Evolutionary conservation across 1,140 invertebrate genomes (phyloP).

Genomic region (Araneus ventricosus): DNA sequence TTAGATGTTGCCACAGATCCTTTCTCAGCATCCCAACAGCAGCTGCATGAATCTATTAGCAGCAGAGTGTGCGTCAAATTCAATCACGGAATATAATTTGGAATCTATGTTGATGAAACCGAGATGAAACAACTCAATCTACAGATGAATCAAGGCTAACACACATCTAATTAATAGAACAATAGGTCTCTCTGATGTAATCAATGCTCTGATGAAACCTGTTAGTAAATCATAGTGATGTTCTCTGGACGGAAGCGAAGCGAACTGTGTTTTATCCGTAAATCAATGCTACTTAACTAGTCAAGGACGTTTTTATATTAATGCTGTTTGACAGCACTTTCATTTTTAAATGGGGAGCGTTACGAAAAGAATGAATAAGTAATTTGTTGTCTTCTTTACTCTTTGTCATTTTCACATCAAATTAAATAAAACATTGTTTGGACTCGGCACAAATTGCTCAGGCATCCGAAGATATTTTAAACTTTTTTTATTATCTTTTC

Average conservation of each 20-base stretch:
- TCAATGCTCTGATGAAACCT: constrained; percentile 8
- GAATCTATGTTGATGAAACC: neutral
- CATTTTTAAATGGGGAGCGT: too few species aligned
- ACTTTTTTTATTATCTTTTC: too few species aligned
- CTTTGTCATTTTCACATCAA: too few species aligned
- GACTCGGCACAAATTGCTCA: too few species aligned
- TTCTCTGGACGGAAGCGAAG: neutral
- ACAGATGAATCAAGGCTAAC: neutral
- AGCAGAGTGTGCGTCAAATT: neutral
- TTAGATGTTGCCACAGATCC: neutral
- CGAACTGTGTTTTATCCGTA: neutral
- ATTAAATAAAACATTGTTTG: too few species aligned
- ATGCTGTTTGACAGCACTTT: too few species aligned
- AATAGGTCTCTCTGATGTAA: constrained; percentile 17
- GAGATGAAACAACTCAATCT: constrained; percentile 10
- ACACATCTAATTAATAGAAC: constrained; percentile 41
- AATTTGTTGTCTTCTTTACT: too few species aligned
- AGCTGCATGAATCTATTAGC: neutral
- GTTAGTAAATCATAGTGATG: constrained; percentile 34
- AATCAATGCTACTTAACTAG: neutral
- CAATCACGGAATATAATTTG: neutral
- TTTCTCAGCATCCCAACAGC: neutral
- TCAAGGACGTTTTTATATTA: neutral
- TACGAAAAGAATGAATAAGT: too few species aligned
- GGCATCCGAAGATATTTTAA: too few species aligned